Conservation (phyloP, 2,888 invertebrate genomes). For the Pachliopta kotzebuea region DNA sequence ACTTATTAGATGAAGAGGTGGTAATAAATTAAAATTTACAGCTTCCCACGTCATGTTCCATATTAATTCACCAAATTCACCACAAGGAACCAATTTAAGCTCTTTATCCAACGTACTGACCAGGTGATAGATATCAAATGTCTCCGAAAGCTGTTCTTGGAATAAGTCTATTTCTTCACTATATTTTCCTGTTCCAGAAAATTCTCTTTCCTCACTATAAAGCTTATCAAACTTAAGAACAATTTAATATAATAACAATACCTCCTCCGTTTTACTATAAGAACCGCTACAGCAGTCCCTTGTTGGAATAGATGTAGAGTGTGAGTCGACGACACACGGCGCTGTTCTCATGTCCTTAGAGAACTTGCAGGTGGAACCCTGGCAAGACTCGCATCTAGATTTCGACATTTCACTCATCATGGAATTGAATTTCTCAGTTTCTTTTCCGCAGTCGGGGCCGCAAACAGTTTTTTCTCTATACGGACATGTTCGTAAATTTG, state of each 20-base stretch:
- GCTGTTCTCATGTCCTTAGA: slow-evolving; percentile 61
- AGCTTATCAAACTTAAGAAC: too few species aligned
- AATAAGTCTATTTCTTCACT: too few species aligned
- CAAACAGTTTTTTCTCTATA: slow-evolving; percentile 43
- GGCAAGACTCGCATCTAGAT: slow-evolving; percentile 49
- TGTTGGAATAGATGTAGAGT: slow-evolving; percentile 34
- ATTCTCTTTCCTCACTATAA: too few species aligned
- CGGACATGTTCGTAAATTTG: slow-evolving; percentile 40
- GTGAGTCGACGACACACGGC: slow-evolving; percentile 56
- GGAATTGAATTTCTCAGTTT: slow-evolving; percentile 33
- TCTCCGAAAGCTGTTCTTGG: too few species aligned
- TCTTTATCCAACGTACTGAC: too few species aligned
- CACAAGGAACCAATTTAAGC: too few species aligned
- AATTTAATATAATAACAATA: background rate
- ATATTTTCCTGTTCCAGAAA: too few species aligned
- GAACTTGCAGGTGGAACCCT: slow-evolving; percentile 45
- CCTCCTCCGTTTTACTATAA: background rate
- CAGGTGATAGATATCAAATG: too few species aligned
- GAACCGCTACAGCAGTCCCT: background rate
- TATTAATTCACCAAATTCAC: too few species aligned
- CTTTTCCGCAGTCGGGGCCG: slow-evolving; percentile 50
- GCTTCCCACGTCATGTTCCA: too few species aligned
- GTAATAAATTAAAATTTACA: too few species aligned
- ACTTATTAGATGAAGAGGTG: too few species aligned
- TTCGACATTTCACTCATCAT: slow-evolving; percentile 41